Evolutionary conservation across 2,797 vertebrate genomes (phyloP).

Genomic region (Hylomyscus alleni): DNA sequence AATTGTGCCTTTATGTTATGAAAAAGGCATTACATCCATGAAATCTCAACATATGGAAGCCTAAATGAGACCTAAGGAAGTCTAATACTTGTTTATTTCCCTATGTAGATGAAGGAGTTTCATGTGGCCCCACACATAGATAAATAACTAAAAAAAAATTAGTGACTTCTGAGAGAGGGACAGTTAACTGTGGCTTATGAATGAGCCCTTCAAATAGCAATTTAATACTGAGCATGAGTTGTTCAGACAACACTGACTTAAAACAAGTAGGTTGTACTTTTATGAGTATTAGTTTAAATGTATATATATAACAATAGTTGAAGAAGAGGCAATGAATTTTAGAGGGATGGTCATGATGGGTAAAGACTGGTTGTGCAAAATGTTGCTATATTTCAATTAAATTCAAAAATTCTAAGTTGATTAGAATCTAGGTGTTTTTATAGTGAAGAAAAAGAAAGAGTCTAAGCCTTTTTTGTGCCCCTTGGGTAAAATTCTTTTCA

Average conservation of each 20-base stretch:
- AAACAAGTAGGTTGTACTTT: background rate
- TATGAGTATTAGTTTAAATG: background rate
- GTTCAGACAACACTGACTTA: background rate
- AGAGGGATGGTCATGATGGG: background rate
- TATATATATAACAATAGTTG: background rate
- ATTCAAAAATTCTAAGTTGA: background rate
- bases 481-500: background rate
- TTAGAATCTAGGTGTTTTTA: conserved; percentile 12
- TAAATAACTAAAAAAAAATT: background rate
- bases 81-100: background rate
- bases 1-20: background rate
- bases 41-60: background rate
- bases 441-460: background rate
- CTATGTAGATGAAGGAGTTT: background rate
- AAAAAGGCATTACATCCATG: background rate
- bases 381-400: background rate
- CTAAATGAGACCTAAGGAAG: background rate
- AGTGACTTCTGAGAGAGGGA: background rate
- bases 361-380: background rate
- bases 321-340: background rate
- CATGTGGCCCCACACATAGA: background rate
- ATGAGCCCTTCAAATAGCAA: background rate
- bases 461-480: background rate
- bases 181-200: background rate
- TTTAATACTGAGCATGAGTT: background rate